A percentile compares a stretch with the other conserved stretches of the same genome.
phyloP scores from a whole-genome alignment of 2,113 vertebrate genomes.

The Etheostoma spectabile region DNA sequence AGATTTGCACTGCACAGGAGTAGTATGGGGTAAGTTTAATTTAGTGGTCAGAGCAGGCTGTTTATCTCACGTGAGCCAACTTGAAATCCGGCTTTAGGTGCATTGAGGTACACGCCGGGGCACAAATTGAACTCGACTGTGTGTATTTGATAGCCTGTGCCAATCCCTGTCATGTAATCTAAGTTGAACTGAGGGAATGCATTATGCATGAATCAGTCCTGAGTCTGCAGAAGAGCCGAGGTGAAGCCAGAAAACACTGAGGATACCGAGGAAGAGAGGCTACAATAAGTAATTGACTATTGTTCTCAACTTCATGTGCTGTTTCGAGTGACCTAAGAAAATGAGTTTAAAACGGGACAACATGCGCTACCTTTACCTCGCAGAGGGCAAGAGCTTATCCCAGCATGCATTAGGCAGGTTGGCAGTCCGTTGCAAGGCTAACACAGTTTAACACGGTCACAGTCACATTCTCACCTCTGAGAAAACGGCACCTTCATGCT shows the following conservation, averaged over 20 bases:
- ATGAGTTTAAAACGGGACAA: conserved; percentile 7
- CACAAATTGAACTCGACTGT: conserved; percentile 34
- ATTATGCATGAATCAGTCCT: conserved; percentile 47
- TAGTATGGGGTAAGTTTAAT: conserved; percentile 32
- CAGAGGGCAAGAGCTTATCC: conserved; percentile 51
- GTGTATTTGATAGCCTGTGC: background rate
- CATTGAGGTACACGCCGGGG: conserved; percentile 39
- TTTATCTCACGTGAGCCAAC: conserved; percentile 64
- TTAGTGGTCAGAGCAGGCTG: conserved; percentile 43
- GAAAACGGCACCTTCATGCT: conserved; percentile 44
- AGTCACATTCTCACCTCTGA: conserved; percentile 64
- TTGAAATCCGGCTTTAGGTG: conserved; percentile 66
- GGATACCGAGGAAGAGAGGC: background rate
- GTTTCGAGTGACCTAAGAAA: background rate
- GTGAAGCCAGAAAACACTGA: conserved; percentile 11
- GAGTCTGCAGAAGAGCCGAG: conserved; percentile 26
- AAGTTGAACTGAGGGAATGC: conserved; percentile 36
- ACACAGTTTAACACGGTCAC: conserved; percentile 59
- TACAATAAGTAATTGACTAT: background rate
- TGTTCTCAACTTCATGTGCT: background rate
- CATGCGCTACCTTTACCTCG: conserved; percentile 27
- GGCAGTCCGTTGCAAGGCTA: conserved; percentile 39
- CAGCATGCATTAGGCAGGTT: conserved; percentile 44
- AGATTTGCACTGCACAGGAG: conserved; percentile 10
- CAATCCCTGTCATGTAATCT: conserved; percentile 40